Conservation (phyloP, 1,140 invertebrate genomes). For the Chelonus insularis region DNA sequence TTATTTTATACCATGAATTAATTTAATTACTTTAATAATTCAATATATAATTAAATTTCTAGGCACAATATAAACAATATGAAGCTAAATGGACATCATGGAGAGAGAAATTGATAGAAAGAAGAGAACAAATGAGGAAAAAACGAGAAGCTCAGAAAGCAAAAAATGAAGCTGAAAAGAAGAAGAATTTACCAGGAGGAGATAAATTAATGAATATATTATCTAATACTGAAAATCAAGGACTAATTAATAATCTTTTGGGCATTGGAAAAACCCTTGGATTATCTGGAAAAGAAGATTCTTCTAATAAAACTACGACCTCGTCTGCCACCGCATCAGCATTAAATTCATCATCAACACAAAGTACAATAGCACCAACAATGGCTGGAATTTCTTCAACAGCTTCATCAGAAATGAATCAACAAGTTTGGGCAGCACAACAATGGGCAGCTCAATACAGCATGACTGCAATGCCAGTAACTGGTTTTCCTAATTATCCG, state of each 20-base stretch:
- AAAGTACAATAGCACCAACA: too few relatives aligned
- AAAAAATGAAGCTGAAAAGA: conserved; percentile 45
- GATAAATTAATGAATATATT: conserved; percentile 57
- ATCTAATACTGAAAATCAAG: conserved; percentile 56
- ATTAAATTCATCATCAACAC: too few relatives aligned
- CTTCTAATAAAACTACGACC: neutral
- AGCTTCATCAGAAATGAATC: conserved; percentile 41
- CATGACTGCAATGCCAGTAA: conserved; percentile 34
- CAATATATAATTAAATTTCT: too few relatives aligned
- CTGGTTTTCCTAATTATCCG: conserved; percentile 21
- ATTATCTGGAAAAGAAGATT: conserved; percentile 49
- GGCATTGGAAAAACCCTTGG: conserved; percentile 57
- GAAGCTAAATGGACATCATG: conserved; percentile 82
- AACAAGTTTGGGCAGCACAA: conserved; percentile 46
- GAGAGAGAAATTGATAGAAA: conserved; percentile 73
- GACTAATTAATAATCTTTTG: conserved; percentile 54
- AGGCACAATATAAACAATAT: conserved; percentile 76
- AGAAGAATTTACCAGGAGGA: conserved; percentile 48
- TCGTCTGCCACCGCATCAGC: too few relatives aligned
- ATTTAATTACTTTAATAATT: too few relatives aligned
- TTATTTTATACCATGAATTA: neutral
- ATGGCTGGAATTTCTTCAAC: conserved; percentile 13
- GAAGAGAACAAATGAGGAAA: conserved; percentile 77
- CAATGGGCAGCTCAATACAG: conserved; percentile 53
- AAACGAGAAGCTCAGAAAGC: conserved; percentile 63